phyloP scores from a whole-genome alignment of 2,113 vertebrate genomes.

The Oceanites oceanicus region DNA sequence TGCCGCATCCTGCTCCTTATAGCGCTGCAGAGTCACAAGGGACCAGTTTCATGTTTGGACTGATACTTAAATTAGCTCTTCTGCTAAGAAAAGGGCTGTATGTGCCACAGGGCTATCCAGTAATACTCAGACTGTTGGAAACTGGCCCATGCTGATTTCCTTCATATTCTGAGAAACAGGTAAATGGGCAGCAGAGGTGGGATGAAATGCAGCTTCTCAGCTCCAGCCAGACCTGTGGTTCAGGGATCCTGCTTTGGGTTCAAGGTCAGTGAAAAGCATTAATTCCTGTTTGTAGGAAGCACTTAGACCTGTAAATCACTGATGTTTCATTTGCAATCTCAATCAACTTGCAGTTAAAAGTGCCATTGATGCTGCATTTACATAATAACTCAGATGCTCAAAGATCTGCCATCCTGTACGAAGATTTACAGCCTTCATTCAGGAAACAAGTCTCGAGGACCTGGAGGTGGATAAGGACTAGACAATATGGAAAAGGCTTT shows the following conservation, averaged over 20 bases:
- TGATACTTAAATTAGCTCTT: background rate
- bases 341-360: constrained; percentile 11
- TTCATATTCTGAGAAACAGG: background rate
- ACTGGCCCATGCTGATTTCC: background rate
- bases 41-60: background rate
- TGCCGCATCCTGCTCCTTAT: background rate
- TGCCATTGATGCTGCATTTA: background rate
- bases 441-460: background rate
- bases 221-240: background rate
- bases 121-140: background rate
- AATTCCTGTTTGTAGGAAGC: background rate
- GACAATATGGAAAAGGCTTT: constrained; percentile 15
- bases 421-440: constrained; percentile 31
- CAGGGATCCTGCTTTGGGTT: background rate
- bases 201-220: background rate
- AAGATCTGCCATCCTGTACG: background rate
- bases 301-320: background rate
- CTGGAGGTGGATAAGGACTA: background rate
- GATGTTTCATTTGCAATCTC: background rate
- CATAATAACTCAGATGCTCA: background rate
- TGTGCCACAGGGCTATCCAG: background rate
- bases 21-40: background rate
- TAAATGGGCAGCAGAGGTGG: background rate
- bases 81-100: background rate
- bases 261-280: background rate